phyloP scores from a whole-genome alignment of 2,113 vertebrate species.

The Mustela nigripes region DNA sequence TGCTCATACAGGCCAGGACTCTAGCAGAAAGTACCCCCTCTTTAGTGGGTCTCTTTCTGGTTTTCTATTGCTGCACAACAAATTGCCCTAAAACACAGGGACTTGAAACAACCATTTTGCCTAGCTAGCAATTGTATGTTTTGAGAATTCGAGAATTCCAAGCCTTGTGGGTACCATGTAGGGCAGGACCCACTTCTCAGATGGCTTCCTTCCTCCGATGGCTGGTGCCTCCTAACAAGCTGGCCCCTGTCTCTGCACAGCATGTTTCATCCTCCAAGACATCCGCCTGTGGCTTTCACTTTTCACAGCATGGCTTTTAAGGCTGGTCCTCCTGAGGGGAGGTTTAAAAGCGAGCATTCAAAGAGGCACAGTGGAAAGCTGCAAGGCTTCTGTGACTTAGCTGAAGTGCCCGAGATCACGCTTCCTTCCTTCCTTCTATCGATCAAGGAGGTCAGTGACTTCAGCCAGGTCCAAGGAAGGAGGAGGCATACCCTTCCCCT shows the following conservation, averaged over 20 bases:
- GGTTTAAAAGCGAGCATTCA: background rate
- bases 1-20: background rate
- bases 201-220: background rate
- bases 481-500: background rate
- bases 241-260: background rate
- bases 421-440: no score
- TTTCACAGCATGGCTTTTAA: background rate
- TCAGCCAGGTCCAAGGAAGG: background rate
- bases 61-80: background rate
- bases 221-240: background rate
- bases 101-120: background rate
- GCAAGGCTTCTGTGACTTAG: background rate
- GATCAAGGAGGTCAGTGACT: background rate
- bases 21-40: background rate
- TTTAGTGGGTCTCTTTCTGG: background rate
- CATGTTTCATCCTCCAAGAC: background rate
- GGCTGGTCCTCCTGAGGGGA: background rate
- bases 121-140: background rate
- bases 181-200: background rate
- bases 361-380: background rate
- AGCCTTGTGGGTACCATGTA: background rate
- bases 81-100: background rate
- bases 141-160: background rate
- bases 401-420: background rate
- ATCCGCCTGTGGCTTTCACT: background rate